Evolutionary conservation across 2,888 invertebrate species (phyloP).

Genomic region (Copidosoma aretas): DNA sequence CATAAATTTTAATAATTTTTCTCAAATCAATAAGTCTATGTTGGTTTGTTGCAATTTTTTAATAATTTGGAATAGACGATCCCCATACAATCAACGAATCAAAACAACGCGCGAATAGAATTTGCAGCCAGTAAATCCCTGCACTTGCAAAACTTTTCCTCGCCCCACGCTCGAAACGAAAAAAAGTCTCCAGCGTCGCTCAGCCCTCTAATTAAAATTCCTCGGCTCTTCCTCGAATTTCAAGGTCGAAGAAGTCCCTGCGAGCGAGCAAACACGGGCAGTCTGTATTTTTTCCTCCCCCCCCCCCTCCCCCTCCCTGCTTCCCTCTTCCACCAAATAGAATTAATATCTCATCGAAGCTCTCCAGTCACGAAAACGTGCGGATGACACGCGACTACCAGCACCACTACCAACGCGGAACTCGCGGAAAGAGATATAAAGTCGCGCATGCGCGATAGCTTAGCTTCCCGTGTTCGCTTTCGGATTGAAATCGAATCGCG

Average conservation of each 20-base stretch:
- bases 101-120: not conserved
- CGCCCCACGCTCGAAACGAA: not conserved
- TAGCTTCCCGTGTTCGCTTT: not conserved
- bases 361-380: conserved; percentile 24
- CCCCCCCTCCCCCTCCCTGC: not conserved
- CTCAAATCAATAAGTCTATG: too few species aligned
- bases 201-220: conserved; percentile 15
- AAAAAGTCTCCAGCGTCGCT: not conserved
- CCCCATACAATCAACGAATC: too few species aligned
- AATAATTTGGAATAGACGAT: too few species aligned
- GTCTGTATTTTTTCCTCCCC: too few species aligned
- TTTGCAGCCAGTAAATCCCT: not conserved
- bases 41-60: too few species aligned
- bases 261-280: not conserved
- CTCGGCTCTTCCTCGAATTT: conserved; percentile 1
- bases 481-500: conserved; percentile 26
- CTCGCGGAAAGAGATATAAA: not conserved
- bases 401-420: too few species aligned
- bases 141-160: not conserved
- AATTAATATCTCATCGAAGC: conserved; percentile 29
- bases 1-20: too few species aligned
- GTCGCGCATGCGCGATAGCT: conserved; percentile 1
- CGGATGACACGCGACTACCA: conserved; percentile 28
- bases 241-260: not conserved
- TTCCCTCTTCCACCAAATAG: conserved; percentile 20